Base-by-base conservation (phyloP, 2,113 vertebrate species). In the Ceyx melanurus region DNA sequence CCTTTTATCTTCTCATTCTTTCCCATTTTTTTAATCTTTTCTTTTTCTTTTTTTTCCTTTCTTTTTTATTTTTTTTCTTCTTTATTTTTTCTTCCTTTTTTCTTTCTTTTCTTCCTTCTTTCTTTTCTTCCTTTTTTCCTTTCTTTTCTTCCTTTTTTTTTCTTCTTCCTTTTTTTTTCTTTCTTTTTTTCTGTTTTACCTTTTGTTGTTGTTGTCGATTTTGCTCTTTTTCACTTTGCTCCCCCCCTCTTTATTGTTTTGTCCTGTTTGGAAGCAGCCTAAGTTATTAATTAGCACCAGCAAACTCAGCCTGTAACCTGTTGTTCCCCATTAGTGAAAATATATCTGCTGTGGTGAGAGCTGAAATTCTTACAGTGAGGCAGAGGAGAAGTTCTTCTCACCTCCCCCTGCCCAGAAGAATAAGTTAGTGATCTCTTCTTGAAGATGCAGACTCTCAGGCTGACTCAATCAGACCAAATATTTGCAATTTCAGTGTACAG, bases 401-500 rank as follows among this genome's bases (percentile, higher is more conserved):
- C 42, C 16, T 89, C 50, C 31, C 40, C 22, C 22, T 2, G n/a
- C 13, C 9, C 11, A 42, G 23, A 45, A 84, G 76, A 80, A 56
- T 64, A 50, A 77, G 66, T 86, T 80, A 58, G 28, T 79, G 29
- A 67, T 66, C 37, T 91, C 11, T 60, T 89, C 50, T 82, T 13
- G 64, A 82, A 56, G 33, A 76, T 50, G 25, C 8, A 89, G 86
- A 82, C 21, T 90, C 89, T 73, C n/a, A 82, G 82, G 11, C 50
- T 95, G 82, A 87, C 75, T 84, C 88, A 81, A 90, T 81, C 77
- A 72, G 66, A 57, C 50, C 48, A 70, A 93, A 80, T 58, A 6
- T 46, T 91, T 71, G 26, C 54, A 77, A 89, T 89, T 94, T 74
- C 51, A 77, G 18, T 70, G 14, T 80, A 75, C 60, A 80, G 42